These are phyloP conservation scores for Leptobrachium ailaonicum DNA, from an alignment of 2,113 vertebrate species.

Conservation along the genomic window DNA sequence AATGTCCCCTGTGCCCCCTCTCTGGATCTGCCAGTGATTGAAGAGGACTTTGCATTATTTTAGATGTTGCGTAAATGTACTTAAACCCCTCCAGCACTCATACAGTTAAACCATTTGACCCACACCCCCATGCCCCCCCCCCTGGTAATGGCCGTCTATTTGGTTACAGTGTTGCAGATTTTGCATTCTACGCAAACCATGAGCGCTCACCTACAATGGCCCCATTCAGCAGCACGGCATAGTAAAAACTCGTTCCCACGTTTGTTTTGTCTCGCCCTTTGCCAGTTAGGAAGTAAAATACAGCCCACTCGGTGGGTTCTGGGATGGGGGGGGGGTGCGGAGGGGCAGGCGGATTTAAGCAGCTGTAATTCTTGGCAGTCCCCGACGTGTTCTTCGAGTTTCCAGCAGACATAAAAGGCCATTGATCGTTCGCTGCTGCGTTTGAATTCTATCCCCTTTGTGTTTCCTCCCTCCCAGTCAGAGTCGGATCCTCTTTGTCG, in stretches of 20 bases:
- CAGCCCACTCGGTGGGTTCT: neutral
- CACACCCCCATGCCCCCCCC: no score
- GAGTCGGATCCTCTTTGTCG: no score
- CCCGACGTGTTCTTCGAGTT: neutral
- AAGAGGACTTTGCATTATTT: no score
- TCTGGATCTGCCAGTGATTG: no score
- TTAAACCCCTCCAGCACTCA: no score
- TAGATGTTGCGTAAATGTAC: no score
- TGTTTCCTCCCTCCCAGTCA: neutral
- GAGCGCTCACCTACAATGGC: slow-evolving; percentile 23
- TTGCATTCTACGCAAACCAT: slow-evolving; percentile 4
- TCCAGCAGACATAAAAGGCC: neutral
- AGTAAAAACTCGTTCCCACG: slow-evolving; percentile 10
- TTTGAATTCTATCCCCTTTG: neutral
- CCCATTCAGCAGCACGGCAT: slow-evolving; percentile 14
- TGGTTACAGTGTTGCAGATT: neutral
- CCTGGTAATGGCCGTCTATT: no score
- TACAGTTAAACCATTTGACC: no score
- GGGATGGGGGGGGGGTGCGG: neutral
- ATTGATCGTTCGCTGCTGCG: neutral
- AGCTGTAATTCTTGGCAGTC: slow-evolving; percentile 28
- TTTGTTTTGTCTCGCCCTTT: neutral
- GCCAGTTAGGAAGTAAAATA: neutral
- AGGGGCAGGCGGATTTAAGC: neutral
- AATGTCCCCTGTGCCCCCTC: no score